Conservation (phyloP, 1,140 invertebrate genomes). For the Liolophura sinensis region DNA sequence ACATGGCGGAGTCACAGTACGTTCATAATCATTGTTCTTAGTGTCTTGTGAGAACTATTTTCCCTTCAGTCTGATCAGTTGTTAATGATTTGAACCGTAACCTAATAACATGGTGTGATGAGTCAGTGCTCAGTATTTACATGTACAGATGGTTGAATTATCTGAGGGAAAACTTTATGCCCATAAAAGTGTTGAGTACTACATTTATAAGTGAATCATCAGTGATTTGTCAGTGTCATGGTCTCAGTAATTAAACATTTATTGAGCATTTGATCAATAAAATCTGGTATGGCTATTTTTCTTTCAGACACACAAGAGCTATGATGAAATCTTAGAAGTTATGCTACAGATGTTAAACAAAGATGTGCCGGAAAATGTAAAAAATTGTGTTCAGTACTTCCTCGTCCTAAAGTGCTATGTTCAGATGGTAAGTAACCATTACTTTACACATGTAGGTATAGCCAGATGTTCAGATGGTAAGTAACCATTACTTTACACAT, state of each 20-base stretch:
- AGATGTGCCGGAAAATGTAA: constrained; percentile 61
- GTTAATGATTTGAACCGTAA: too few species aligned
- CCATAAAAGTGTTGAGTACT: too few species aligned
- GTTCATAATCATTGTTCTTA: constrained; percentile 8
- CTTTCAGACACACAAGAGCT: constrained; percentile 48
- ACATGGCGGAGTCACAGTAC: constrained; percentile 50
- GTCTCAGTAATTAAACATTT: not conserved
- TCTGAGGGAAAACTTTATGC: too few species aligned
- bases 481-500: too few species aligned
- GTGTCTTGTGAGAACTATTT: too few species aligned
- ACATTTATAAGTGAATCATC: not conserved
- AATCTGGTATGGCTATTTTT: constrained; percentile 11
- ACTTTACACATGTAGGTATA: not conserved
- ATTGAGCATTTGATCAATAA: constrained; percentile 11
- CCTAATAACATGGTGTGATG: too few species aligned
- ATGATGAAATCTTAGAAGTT: constrained; percentile 52
- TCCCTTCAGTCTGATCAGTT: too few species aligned
- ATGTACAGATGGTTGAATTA: too few species aligned
- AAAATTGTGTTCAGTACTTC: constrained; percentile 61
- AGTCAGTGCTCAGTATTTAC: too few species aligned
- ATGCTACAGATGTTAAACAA: constrained; percentile 57
- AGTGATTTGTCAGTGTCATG: not conserved
- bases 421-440: constrained; percentile 53
- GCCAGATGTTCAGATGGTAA: too few species aligned
- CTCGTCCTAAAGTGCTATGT: constrained; percentile 58